phyloP scores from a whole-genome alignment of 2,888 invertebrate genomes.

The Microplitis deprimator region DNA sequence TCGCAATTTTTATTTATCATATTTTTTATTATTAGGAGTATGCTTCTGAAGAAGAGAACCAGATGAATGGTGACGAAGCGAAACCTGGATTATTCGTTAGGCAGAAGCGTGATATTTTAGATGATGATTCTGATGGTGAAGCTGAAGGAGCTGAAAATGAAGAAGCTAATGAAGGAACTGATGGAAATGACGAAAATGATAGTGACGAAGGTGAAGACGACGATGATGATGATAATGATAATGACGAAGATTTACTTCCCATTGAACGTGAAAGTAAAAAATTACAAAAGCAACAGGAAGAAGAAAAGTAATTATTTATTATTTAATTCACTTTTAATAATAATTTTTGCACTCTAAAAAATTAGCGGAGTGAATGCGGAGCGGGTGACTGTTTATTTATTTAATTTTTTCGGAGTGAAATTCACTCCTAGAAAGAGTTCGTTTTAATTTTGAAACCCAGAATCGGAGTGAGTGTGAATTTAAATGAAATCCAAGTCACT shows the following conservation, averaged over 20 bases:
- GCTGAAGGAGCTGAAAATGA: slow-evolving; percentile 61
- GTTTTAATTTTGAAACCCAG: too few species aligned
- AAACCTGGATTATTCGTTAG: slow-evolving; percentile 49
- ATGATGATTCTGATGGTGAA: background rate
- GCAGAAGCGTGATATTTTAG: slow-evolving; percentile 29
- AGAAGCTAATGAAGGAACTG: slow-evolving; percentile 67
- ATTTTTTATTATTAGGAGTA: slow-evolving; percentile 30
- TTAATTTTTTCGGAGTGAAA: too few species aligned
- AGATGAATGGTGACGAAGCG: slow-evolving; percentile 61
- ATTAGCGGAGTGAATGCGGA: too few species aligned
- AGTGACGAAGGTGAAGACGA: slow-evolving; percentile 59
- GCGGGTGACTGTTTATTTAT: too few species aligned
- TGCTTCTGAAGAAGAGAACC: slow-evolving; percentile 37
- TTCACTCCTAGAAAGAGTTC: too few species aligned
- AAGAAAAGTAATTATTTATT: slow-evolving; percentile 69
- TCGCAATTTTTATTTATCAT: background rate
- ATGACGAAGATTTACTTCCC: slow-evolving; percentile 81
- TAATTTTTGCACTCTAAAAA: too few species aligned
- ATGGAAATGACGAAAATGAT: slow-evolving; percentile 66
- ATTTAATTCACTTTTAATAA: background rate
- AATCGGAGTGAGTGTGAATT: too few species aligned
- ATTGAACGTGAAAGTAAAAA: slow-evolving; percentile 88
- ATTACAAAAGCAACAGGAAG: slow-evolving; percentile 81
- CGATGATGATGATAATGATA: slow-evolving; percentile 73
- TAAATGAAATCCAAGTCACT: too few species aligned